Conservation (phyloP, 2,888 invertebrate species). For the Plebejus argus region DNA sequence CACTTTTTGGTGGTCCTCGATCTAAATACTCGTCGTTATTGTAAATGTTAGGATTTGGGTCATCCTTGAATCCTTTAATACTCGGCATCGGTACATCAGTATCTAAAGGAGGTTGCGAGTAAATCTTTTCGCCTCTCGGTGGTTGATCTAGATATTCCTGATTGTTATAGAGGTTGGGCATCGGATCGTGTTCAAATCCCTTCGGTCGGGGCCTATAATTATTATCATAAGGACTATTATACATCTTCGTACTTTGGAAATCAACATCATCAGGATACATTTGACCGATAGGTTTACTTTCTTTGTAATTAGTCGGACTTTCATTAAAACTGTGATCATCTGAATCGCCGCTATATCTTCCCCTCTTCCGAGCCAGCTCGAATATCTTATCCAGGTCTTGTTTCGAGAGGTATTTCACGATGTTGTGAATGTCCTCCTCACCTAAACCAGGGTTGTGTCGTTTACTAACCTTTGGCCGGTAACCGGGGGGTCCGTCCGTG, state of each 20-base stretch:
- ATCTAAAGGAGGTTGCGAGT: conserved; percentile 41
- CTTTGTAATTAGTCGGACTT: conserved; percentile 5
- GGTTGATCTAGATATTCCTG: conserved; percentile 22
- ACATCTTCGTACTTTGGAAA: conserved; percentile 27
- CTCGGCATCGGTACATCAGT: conserved; percentile 45
- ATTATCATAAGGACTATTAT: conserved; percentile 33
- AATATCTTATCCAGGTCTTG: conserved; percentile 67
- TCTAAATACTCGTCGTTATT: background rate
- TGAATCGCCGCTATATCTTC: conserved; percentile 37
- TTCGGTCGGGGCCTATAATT: conserved; percentile 30
- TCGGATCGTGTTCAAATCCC: conserved; percentile 23
- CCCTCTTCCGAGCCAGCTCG: conserved; percentile 52
- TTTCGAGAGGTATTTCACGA: conserved; percentile 66
- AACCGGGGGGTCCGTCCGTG: conserved; percentile 47
- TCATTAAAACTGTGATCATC: conserved; percentile 7
- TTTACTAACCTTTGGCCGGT: conserved; percentile 63
- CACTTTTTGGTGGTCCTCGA: conserved; percentile 23
- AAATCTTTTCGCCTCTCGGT: conserved; percentile 33
- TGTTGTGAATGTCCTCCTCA: conserved; percentile 64
- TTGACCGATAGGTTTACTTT: background rate
- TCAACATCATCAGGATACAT: conserved; percentile 31
- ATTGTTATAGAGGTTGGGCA: conserved; percentile 25
- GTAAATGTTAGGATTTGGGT: conserved; percentile 32
- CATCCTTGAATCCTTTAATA: conserved; percentile 5
- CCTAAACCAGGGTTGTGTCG: conserved; percentile 56